A percentile compares a stretch with the other conserved stretches of the same genome.
Evolutionary conservation across 1,140 invertebrate genomes (phyloP).

Genomic region (Cotesia glomerata): DNA sequence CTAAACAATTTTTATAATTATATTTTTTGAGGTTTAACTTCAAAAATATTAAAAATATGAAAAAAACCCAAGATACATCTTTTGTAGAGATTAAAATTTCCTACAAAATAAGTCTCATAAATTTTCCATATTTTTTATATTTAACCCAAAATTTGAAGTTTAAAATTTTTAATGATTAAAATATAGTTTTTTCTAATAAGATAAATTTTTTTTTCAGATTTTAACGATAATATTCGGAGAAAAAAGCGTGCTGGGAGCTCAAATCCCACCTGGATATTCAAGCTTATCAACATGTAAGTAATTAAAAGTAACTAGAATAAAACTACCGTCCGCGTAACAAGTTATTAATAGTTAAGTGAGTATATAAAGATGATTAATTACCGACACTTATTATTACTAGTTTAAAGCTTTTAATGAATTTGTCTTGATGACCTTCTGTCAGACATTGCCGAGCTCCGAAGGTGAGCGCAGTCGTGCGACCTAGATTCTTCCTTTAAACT

Average conservation of each 20-base stretch:
- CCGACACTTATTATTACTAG: neutral
- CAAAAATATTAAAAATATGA: too few species aligned
- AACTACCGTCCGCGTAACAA: neutral
- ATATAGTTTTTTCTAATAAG: neutral
- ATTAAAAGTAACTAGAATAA: neutral
- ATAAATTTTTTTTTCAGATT: conserved; percentile 6
- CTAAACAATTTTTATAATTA: too few species aligned
- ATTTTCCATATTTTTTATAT: too few species aligned
- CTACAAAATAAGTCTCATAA: too few species aligned
- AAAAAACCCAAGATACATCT: too few species aligned
- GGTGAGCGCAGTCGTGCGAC: conserved; percentile 24
- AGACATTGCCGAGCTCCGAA: conserved; percentile 20
- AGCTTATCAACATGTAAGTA: conserved; percentile 20
- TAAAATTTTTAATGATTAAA: too few species aligned
- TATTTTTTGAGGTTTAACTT: too few species aligned
- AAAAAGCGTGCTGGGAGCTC: conserved; percentile 4
- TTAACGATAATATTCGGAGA: neutral
- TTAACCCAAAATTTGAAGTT: too few species aligned
- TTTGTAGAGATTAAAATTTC: too few species aligned
- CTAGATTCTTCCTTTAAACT: conserved; percentile 10
- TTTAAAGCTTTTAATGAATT: conserved; percentile 12
- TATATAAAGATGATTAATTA: conserved; percentile 15
- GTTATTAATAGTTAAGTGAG: neutral
- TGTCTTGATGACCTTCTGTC: conserved; percentile 12
- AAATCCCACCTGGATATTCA: conserved; percentile 18